phyloP scores from a whole-genome alignment of 2,113 vertebrate species.

The Grammomys surdaster region DNA sequence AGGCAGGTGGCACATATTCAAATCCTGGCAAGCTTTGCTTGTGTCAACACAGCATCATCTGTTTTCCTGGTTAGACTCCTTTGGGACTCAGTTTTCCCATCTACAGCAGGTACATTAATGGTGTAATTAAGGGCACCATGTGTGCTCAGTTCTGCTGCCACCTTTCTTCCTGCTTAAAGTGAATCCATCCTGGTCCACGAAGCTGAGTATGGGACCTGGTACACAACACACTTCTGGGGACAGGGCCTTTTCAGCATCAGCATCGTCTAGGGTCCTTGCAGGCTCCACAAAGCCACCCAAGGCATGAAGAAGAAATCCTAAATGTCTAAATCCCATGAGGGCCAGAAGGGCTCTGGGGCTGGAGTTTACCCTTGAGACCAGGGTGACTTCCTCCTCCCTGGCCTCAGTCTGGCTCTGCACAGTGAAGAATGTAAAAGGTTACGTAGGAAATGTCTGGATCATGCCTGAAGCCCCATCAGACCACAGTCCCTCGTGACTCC shows the following conservation, averaged over 20 bases:
- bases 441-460: not conserved
- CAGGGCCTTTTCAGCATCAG: not conserved
- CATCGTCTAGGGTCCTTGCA: not conserved
- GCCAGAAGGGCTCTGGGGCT: not conserved
- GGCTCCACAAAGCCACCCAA: fast-evolving
- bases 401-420: not conserved
- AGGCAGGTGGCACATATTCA: not conserved
- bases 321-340: not conserved
- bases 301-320: not conserved
- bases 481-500: not conserved
- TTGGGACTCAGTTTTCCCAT: not conserved
- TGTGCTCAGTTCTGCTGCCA: not conserved
- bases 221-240: not conserved
- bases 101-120: not conserved
- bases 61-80: not conserved
- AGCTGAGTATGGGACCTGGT: not conserved
- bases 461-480: not conserved
- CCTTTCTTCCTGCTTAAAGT: not conserved
- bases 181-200: not conserved
- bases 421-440: not conserved
- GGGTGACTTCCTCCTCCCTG: not conserved
- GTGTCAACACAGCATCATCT: not conserved
- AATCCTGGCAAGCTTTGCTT: not conserved
- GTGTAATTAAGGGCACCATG: not conserved
- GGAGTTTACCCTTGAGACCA: not conserved